These are phyloP conservation scores for Toxotes jaculatrix DNA, from an alignment of 2,113 vertebrate species.

Conservation along the genomic window DNA sequence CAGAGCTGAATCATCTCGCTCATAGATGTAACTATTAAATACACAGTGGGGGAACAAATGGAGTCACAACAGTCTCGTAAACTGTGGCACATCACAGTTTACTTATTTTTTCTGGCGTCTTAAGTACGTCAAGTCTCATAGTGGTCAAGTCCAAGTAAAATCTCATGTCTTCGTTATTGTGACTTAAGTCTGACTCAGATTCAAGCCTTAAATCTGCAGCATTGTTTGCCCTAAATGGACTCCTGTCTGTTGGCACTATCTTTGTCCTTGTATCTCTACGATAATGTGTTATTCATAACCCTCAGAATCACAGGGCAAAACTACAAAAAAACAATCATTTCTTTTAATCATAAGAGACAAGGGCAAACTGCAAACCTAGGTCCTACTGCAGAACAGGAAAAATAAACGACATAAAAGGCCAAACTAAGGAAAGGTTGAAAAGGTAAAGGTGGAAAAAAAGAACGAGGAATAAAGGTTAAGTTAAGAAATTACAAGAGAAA, in stretches of 20 bases:
- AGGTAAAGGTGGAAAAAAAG: conserved; percentile 24
- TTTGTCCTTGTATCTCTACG: conserved; percentile 11
- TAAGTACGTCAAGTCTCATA: background rate
- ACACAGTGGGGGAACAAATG: too few species aligned
- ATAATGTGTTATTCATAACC: conserved; percentile 34
- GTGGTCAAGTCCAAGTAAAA: too few species aligned
- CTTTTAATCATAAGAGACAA: conserved; percentile 39
- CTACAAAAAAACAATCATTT: conserved; percentile 22
- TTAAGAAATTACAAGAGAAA: background rate
- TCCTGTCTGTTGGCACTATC: background rate
- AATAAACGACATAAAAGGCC: conserved; percentile 8
- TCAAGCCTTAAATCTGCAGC: background rate
- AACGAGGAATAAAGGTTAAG: conserved; percentile 2
- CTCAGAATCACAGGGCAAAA: conserved; percentile 8
- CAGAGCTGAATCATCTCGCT: too few species aligned
- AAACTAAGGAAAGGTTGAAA: conserved; percentile 38
- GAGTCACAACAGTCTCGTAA: too few species aligned
- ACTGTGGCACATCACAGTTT: too few species aligned
- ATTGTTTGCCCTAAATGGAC: background rate
- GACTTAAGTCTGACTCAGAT: background rate
- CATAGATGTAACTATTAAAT: too few species aligned
- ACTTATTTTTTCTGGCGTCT: too few species aligned
- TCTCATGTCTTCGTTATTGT: too few species aligned
- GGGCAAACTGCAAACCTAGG: background rate
- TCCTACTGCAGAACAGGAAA: background rate